Evolutionary conservation across 2,113 vertebrate species (phyloP).

Genomic region (Sinocyclocheilus maitianheensis): DNA sequence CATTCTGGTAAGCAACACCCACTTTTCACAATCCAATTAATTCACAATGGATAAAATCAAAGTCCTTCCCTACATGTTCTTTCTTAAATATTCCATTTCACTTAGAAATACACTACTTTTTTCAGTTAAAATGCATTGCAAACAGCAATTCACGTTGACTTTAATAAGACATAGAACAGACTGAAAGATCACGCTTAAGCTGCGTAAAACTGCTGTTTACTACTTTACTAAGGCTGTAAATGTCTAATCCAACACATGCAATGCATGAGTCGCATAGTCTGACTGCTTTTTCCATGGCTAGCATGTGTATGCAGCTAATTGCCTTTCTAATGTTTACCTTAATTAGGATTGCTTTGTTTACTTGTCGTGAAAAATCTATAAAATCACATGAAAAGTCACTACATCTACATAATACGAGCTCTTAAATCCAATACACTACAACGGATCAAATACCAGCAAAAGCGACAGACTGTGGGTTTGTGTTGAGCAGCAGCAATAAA

Average conservation of each 20-base stretch:
- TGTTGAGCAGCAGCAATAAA: conserved; percentile 47
- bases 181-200: conserved; percentile 2
- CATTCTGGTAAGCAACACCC: background rate
- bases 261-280: background rate
- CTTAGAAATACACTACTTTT: background rate
- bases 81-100: background rate
- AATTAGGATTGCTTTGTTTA: conserved; percentile 69
- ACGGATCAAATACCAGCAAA: conserved; percentile 50
- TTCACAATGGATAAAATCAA: background rate
- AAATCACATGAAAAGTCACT: conserved; percentile 53
- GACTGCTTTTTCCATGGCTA: conserved; percentile 10
- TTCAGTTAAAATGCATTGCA: too few species aligned
- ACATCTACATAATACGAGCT: conserved; percentile 22
- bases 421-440: conserved; percentile 52
- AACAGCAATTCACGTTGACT: background rate
- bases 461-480: conserved; percentile 38
- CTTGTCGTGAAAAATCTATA: conserved; percentile 74
- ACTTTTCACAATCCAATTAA: background rate
- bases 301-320: conserved; percentile 49
- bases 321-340: conserved; percentile 65
- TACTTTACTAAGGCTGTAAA: conserved; percentile 5
- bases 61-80: background rate
- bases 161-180: background rate
- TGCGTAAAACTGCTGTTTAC: conserved; percentile 11
- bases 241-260: background rate